Conservation (phyloP, 2,888 invertebrate species). For the Morpho helenor region DNA sequence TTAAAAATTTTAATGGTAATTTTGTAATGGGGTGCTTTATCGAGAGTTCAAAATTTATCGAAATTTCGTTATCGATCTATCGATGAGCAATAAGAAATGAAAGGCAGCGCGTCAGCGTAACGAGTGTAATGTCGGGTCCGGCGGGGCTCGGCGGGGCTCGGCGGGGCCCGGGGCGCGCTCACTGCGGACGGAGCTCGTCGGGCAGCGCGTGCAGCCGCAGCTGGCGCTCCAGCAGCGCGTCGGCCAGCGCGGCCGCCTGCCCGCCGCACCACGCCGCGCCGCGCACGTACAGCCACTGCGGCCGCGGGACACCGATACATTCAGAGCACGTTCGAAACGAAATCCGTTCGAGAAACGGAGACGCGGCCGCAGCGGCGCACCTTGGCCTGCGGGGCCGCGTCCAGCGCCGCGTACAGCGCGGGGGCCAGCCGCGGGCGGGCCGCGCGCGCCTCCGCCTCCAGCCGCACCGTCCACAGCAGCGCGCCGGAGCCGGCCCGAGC, state of each 20-base stretch:
- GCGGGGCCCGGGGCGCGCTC: too few species aligned
- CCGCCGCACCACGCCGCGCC: slow-evolving; percentile 56
- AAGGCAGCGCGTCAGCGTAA: too few species aligned
- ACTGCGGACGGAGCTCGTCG: slow-evolving; percentile 81
- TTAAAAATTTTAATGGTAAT: too few species aligned
- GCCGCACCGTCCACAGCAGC: slow-evolving; percentile 28
- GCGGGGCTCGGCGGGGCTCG: too few species aligned
- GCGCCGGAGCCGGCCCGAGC: slow-evolving; percentile 26
- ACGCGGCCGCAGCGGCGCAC: slow-evolving; percentile 34
- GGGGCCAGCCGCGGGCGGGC: slow-evolving; percentile 32
- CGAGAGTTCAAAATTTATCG: too few species aligned
- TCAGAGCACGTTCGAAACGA: too few species aligned
- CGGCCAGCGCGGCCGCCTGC: slow-evolving; percentile 84
- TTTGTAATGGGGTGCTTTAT: too few species aligned
- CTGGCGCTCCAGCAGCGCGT: slow-evolving; percentile 86
- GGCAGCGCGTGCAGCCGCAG: slow-evolving; percentile 86
- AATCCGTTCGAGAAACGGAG: too few species aligned
- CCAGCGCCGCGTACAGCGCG: slow-evolving; percentile 74
- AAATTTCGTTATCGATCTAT: too few species aligned
- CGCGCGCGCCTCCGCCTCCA: slow-evolving; percentile 35
- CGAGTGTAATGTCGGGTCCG: too few species aligned
- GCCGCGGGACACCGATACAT: background rate
- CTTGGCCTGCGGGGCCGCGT: slow-evolving; percentile 53
- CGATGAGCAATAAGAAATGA: too few species aligned
- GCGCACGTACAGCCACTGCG: slow-evolving; percentile 46